These are phyloP conservation scores for Australoheros facetus DNA, from an alignment of 2,797 vertebrate genomes.

Conservation along the genomic window DNA sequence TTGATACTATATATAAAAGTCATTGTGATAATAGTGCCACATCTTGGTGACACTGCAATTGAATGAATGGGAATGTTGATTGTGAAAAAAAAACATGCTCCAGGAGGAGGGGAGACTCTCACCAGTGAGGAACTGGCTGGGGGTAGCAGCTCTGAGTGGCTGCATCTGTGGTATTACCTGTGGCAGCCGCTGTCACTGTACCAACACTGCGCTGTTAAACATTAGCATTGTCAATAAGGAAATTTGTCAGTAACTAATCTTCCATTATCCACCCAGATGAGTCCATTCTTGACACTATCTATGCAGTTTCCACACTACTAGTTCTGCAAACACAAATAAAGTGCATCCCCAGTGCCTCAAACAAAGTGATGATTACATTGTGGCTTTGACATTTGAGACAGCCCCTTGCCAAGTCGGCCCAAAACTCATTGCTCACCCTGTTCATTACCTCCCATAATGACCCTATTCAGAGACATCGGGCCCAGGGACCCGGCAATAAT, in stretches of 20 bases:
- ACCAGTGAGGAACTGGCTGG: background rate
- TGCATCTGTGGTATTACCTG: background rate
- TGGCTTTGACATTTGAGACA: constrained; percentile 68
- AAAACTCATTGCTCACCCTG: constrained; percentile 71
- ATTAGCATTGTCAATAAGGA: background rate
- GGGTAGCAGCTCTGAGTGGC: background rate
- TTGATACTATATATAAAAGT: background rate
- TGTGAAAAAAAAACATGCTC: background rate
- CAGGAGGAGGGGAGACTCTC: background rate
- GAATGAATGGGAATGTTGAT: background rate
- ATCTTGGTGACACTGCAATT: background rate
- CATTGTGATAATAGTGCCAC: background rate
- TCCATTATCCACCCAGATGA: constrained; percentile 8
- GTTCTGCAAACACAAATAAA: constrained; percentile 54
- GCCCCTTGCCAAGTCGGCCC: constrained; percentile 56
- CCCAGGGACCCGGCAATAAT: constrained; percentile 70
- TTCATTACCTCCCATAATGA: constrained; percentile 76
- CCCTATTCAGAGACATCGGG: constrained; percentile 62
- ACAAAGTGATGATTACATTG: constrained; percentile 67
- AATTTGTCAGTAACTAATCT: background rate
- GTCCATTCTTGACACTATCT: constrained; percentile 50
- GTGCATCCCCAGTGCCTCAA: constrained; percentile 43
- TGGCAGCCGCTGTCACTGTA: background rate
- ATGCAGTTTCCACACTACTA: constrained; percentile 53
- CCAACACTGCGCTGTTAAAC: constrained; percentile 1